These are phyloP conservation scores for Brachypterus glaber DNA, from an alignment of 2,888 invertebrate species.

Conservation along the genomic window DNA sequence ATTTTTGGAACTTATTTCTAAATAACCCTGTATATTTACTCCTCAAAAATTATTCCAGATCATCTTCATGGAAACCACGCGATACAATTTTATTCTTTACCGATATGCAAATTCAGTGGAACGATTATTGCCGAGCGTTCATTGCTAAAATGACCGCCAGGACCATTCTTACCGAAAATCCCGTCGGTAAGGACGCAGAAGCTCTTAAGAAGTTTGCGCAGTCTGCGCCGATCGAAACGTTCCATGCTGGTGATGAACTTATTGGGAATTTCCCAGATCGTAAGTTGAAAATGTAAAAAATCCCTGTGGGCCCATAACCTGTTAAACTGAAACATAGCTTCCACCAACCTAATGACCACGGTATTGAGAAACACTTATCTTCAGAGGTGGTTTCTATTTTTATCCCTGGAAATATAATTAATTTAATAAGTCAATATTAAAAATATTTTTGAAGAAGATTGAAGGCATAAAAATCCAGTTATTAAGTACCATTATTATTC, in stretches of 20 bases:
- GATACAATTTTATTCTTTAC: conserved; percentile 63
- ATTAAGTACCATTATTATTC: too few species aligned
- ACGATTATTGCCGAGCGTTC: conserved; percentile 44
- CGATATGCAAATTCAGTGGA: conserved; percentile 56
- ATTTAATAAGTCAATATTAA: background rate
- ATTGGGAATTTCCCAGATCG: conserved; percentile 36
- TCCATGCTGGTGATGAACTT: conserved; percentile 32
- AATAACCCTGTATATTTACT: too few species aligned
- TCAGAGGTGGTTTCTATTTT: too few species aligned
- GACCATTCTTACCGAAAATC: conserved; percentile 65
- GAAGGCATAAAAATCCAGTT: too few species aligned
- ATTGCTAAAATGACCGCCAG: conserved; percentile 44
- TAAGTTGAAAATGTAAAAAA: conserved; percentile 34
- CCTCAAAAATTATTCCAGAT: conserved; percentile 43
- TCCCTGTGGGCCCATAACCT: too few species aligned
- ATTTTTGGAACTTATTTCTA: too few species aligned
- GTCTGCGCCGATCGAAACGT: conserved; percentile 35
- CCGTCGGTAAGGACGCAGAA: conserved; percentile 53
- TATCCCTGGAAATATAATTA: too few species aligned
- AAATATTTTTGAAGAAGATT: too few species aligned
- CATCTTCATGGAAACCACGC: conserved; percentile 57
- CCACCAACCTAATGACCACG: too few species aligned
- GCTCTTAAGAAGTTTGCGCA: conserved; percentile 46
- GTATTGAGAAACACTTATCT: too few species aligned
- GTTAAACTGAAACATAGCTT: too few species aligned